Evolutionary conservation across 2,113 vertebrate genomes (phyloP).

Genomic region (Sakesphorus luctuosus): DNA sequence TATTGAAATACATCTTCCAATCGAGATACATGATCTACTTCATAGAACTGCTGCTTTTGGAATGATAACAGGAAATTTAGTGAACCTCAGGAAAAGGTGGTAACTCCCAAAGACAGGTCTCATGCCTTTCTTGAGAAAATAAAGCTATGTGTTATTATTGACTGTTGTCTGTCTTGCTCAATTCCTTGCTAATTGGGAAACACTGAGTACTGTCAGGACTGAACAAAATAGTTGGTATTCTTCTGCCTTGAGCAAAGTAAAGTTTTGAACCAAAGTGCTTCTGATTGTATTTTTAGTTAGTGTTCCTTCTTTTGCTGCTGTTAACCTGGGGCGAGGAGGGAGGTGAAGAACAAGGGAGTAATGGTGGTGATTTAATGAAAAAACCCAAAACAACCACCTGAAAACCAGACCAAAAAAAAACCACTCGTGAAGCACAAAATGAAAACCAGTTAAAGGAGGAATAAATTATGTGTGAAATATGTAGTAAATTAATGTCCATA

Average conservation of each 20-base stretch:
- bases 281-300: neutral
- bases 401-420: neutral
- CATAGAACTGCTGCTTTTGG: neutral
- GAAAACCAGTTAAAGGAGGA: neutral
- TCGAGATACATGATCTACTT: fast-evolving
- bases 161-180: neutral
- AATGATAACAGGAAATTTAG: neutral
- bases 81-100: neutral
- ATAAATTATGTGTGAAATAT: neutral
- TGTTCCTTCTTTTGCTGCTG: neutral
- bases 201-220: neutral
- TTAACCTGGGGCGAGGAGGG: fast-evolving
- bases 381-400: neutral
- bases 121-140: neutral
- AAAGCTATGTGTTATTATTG: neutral
- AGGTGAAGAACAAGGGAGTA: neutral
- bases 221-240: neutral
- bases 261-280: neutral
- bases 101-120: neutral
- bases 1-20: neutral
- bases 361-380: neutral
- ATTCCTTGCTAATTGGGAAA: neutral
- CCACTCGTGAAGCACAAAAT: neutral
- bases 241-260: neutral
- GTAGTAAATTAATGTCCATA: neutral